A percentile compares a stretch with the other conserved stretches of the same genome.
Evolutionary conservation across 2,888 invertebrate genomes (phyloP).

Genomic region (Euclidia mi): DNA sequence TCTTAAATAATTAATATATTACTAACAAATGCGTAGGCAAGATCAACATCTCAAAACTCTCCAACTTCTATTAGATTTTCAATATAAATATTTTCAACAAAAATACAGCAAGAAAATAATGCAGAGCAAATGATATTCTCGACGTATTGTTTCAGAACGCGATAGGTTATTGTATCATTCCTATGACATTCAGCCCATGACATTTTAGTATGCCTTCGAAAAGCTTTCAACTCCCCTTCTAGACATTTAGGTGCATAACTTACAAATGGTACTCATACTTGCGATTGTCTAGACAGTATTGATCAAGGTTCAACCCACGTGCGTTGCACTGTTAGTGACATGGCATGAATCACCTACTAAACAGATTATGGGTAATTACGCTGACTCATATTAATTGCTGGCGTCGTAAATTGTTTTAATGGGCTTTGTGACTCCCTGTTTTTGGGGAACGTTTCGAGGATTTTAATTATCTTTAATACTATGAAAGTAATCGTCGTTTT

Average conservation of each 20-base stretch:
- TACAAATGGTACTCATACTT: constrained; percentile 27
- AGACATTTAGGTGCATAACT: constrained; percentile 23
- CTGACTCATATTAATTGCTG: constrained; percentile 42
- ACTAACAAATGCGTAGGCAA: too few relatives aligned
- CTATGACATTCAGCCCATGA: too few relatives aligned
- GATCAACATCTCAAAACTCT: too few relatives aligned
- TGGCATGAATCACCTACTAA: constrained; percentile 49
- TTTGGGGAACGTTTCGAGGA: background rate
- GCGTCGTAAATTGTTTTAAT: constrained; percentile 11
- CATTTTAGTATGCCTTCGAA: too few relatives aligned
- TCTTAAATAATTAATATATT: too few relatives aligned
- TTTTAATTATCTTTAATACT: background rate
- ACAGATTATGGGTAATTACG: constrained; percentile 45
- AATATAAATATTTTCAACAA: too few relatives aligned
- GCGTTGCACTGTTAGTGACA: constrained; percentile 36
- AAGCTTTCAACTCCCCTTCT: too few relatives aligned
- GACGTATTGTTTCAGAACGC: too few relatives aligned
- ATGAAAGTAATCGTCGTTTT: background rate
- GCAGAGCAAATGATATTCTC: too few relatives aligned
- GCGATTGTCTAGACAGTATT: constrained; percentile 53
- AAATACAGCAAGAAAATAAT: too few relatives aligned
- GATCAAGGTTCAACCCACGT: constrained; percentile 36
- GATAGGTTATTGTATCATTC: too few relatives aligned
- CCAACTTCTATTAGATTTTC: too few relatives aligned
- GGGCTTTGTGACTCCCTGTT: constrained; percentile 6